phyloP scores from a whole-genome alignment of 2,113 vertebrate genomes.

The Lipotes vexillifer region DNA sequence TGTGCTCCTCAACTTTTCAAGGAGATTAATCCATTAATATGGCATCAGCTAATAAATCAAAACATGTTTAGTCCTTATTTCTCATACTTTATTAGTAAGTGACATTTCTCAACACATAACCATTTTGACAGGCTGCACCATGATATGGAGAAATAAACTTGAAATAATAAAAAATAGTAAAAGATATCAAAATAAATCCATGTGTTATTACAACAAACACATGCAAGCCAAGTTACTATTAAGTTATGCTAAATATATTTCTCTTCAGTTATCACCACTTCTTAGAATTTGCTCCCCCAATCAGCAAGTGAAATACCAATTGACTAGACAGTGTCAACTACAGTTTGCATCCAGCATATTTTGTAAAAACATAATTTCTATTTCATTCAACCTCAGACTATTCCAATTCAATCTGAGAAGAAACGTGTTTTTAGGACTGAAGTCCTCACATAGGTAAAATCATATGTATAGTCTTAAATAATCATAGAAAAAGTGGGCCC shows the following conservation, averaged over 20 bases:
- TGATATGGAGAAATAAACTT: neutral
- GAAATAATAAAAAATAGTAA: neutral
- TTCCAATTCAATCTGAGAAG: neutral
- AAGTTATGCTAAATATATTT: neutral
- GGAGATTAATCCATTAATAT: neutral
- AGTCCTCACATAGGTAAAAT: neutral
- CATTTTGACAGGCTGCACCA: neutral
- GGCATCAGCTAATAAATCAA: neutral
- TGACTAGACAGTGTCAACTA: neutral
- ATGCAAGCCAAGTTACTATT: neutral
- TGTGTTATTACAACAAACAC: neutral
- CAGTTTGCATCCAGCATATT: neutral
- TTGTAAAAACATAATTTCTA: neutral
- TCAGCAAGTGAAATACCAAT: neutral
- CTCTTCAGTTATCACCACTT: neutral
- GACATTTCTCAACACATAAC: slow-evolving; percentile 16
- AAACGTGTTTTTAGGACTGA: neutral
- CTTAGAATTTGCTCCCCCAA: neutral
- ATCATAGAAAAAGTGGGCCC: neutral
- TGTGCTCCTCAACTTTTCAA: neutral
- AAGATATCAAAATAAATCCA: neutral
- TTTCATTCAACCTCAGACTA: neutral
- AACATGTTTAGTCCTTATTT: neutral
- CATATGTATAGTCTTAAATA: neutral
- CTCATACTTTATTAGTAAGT: neutral